Percentiles rank a stretch among this genome's conserved stretches.
Evolutionary conservation across 2,113 vertebrate species (phyloP).

Genomic region (Actinemys pallida): DNA sequence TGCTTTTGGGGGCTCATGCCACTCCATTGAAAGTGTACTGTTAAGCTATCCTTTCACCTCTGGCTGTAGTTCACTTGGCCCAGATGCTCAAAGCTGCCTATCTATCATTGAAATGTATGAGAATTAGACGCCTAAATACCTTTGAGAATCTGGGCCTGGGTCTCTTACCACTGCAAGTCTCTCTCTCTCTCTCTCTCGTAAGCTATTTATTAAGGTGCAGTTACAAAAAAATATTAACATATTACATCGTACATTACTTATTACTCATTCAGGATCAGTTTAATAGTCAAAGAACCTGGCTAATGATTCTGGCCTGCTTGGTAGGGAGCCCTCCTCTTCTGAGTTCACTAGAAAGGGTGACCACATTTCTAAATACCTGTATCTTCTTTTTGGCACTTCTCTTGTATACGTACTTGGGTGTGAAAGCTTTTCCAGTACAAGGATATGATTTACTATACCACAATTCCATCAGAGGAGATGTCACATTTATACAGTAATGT

Average conservation of each 20-base stretch:
- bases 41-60: conserved; percentile 35
- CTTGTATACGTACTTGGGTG: too few relatives aligned
- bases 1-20: background rate
- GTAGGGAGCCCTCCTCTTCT: too few relatives aligned
- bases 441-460: background rate
- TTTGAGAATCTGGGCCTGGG: background rate
- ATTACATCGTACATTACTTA: background rate
- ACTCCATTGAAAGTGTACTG: background rate
- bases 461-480: background rate
- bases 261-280: background rate
- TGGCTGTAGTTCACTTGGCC: conserved; percentile 19
- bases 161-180: background rate
- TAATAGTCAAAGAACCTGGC: background rate
- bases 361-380: too few relatives aligned
- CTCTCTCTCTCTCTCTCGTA: too few relatives aligned
- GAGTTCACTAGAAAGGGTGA: too few relatives aligned
- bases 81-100: too few relatives aligned
- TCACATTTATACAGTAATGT: background rate
- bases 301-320: too few relatives aligned
- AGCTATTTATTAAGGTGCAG: background rate
- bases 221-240: background rate
- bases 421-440: background rate
- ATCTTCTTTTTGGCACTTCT: too few relatives aligned
- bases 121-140: background rate
- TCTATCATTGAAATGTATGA: background rate